Conservation (phyloP, 2,888 invertebrate species). For the Acrocera orbiculus region DNA sequence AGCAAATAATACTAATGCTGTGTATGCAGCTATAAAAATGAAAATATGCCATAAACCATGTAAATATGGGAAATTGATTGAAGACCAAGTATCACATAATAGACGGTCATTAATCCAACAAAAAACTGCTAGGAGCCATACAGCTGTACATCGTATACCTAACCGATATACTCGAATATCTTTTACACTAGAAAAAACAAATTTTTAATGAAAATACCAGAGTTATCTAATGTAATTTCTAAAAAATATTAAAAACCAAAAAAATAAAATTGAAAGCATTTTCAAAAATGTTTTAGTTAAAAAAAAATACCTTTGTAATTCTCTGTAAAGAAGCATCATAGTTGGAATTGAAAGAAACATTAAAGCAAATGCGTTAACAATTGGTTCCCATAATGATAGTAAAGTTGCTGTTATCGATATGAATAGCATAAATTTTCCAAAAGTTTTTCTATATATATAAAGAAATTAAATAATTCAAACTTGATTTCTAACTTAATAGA, state of each 20-base stretch:
- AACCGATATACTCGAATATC: constrained; percentile 50
- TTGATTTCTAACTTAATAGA: constrained; percentile 1
- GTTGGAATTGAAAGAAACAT: constrained; percentile 58
- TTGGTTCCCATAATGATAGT: constrained; percentile 55
- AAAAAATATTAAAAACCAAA: too few relatives aligned
- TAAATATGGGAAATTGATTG: constrained; percentile 62
- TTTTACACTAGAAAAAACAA: constrained; percentile 34
- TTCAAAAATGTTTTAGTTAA: constrained; percentile 1
- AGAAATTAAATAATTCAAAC: neutral
- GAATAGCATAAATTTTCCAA: constrained; percentile 41
- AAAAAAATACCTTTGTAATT: constrained; percentile 43
- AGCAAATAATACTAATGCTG: constrained; percentile 57
- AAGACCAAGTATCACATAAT: constrained; percentile 63
- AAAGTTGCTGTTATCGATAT: constrained; percentile 47
- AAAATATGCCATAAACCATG: constrained; percentile 72
- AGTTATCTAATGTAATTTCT: constrained; percentile 12
- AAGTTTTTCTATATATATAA: constrained; percentile 38
- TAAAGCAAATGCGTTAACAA: constrained; percentile 64
- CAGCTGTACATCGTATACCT: constrained; percentile 48
- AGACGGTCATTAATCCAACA: constrained; percentile 65
- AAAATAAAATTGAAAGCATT: neutral
- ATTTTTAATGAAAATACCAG: constrained; percentile 9
- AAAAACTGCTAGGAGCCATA: constrained; percentile 50
- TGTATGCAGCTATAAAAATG: constrained; percentile 62
- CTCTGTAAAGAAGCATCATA: constrained; percentile 44